Conservation (phyloP, 2,888 invertebrate genomes). For the Platycnemis pennipes region DNA sequence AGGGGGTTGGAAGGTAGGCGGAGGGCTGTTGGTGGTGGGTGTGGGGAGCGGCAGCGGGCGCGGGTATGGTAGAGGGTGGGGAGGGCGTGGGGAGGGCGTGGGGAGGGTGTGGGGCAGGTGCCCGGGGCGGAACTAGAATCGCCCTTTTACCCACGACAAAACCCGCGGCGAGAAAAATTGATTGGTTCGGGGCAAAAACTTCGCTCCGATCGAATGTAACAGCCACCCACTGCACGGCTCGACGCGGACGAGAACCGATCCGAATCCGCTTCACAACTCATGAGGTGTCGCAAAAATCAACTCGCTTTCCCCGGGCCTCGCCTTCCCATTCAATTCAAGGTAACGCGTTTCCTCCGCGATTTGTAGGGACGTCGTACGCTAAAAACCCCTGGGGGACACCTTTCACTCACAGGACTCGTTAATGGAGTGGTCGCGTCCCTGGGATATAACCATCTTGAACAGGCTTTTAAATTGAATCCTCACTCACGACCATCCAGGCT, state of each 20-base stretch:
- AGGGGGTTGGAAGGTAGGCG: neutral
- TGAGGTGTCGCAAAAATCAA: no score
- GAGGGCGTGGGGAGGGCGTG: neutral
- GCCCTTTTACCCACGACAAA: neutral
- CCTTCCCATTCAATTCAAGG: no score
- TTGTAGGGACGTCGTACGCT: no score
- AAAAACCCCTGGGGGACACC: no score
- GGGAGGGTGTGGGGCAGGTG: neutral
- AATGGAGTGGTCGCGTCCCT: no score
- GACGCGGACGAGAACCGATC: neutral
- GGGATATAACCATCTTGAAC: no score
- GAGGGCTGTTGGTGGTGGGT: neutral
- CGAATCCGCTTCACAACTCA: no score
- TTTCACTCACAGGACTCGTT: no score
- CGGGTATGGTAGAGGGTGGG: neutral
- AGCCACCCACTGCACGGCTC: neutral
- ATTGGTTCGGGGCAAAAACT: neutral
- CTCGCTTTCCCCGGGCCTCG: no score
- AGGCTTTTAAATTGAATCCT: no score
- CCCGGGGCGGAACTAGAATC: neutral
- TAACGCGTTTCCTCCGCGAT: no score
- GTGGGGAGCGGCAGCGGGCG: neutral
- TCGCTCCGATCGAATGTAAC: neutral
- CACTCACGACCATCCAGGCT: no score
- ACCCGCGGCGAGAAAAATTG: neutral